These are phyloP conservation scores for Globicephala melas DNA, from an alignment of 2,113 vertebrate genomes.

Conservation along the genomic window DNA sequence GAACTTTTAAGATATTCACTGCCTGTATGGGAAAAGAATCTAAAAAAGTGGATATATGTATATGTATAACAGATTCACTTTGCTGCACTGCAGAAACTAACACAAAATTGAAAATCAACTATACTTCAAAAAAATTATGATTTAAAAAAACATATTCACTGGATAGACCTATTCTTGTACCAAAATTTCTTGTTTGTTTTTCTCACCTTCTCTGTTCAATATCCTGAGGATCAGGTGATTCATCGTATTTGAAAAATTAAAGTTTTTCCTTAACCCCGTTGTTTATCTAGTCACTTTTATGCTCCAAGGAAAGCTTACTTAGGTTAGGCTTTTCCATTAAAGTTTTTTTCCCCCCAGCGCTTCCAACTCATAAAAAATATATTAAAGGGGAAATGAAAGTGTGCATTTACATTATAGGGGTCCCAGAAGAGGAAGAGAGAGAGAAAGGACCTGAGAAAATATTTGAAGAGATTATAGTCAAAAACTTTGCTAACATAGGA, in stretches of 20 bases:
- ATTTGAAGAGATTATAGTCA: too few species aligned
- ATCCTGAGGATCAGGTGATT: neutral
- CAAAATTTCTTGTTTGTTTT: neutral
- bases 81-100: too few species aligned
- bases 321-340: neutral
- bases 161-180: neutral
- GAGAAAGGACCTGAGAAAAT: too few species aligned
- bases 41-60: too few species aligned
- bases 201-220: neutral
- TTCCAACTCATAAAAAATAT: neutral
- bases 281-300: neutral
- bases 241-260: neutral
- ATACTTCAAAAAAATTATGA: too few species aligned
- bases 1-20: neutral
- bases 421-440: too few species aligned
- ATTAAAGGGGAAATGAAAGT: neutral
- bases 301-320: neutral
- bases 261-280: neutral
- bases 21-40: neutral
- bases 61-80: too few species aligned
- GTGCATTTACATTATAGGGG: neutral
- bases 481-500: too few species aligned
- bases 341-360: rapidly evolving
- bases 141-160: neutral
- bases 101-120: too few species aligned